Evolutionary conservation across 2,888 invertebrate genomes (phyloP).

Genomic region (Orchesellides sinensis): DNA sequence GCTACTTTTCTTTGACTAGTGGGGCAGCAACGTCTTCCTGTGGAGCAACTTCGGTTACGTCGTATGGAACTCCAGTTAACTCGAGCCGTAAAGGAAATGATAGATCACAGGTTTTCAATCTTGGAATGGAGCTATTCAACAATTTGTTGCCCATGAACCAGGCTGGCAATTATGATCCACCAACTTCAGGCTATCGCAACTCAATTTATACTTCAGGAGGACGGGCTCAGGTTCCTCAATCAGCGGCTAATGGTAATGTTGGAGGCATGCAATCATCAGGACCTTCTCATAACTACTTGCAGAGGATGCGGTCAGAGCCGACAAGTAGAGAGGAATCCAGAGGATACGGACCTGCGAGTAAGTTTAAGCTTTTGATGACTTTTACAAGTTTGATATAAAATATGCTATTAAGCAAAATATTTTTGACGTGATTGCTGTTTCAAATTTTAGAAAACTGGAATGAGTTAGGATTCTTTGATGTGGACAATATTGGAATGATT

Average conservation of each 20-base stretch:
- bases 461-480: conserved; percentile 38
- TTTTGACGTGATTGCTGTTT: background rate
- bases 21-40: background rate
- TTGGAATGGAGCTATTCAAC: conserved; percentile 51
- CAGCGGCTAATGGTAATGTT: background rate
- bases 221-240: conserved; percentile 12
- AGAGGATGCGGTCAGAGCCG: conserved; percentile 71
- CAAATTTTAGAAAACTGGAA: conserved; percentile 62
- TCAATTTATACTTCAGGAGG: conserved; percentile 26
- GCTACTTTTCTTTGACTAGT: conserved; percentile 50
- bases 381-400: background rate
- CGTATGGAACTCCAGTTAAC: background rate
- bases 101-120: conserved; percentile 31
- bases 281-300: conserved; percentile 68
- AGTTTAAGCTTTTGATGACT: background rate
- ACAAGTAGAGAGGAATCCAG: conserved; percentile 26
- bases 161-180: conserved; percentile 24
- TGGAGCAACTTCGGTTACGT: background rate
- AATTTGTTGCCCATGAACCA: conserved; percentile 32
- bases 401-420: background rate
- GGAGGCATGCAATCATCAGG: conserved; percentile 10
- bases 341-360: conserved; percentile 32
- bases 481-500: conserved; percentile 43
- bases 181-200: conserved; percentile 19
- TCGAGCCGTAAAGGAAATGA: conserved; percentile 17